A percentile compares a stretch with the other conserved stretches of the same genome.
Evolutionary conservation across 2,113 vertebrate species (phyloP).

Genomic region (Prunella himalayana): DNA sequence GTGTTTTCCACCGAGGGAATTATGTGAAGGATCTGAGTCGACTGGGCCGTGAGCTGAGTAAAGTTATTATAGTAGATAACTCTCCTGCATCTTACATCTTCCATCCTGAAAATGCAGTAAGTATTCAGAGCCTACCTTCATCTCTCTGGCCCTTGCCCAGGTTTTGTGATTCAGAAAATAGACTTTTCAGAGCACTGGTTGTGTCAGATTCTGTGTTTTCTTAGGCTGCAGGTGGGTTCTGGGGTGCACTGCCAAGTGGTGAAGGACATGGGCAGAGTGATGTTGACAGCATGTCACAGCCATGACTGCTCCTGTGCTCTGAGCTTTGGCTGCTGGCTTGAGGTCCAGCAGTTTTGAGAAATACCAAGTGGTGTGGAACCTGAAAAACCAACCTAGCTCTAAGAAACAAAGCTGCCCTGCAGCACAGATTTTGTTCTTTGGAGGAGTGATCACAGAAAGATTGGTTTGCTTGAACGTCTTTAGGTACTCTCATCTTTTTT

Average conservation of each 20-base stretch:
- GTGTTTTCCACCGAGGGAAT: constrained; percentile 96
- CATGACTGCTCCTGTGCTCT: not conserved
- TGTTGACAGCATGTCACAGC: not conserved
- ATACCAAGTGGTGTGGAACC: not conserved
- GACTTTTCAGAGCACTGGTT: not conserved
- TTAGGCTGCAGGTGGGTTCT: not conserved
- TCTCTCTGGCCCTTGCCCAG: not conserved
- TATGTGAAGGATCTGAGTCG: constrained; percentile 98
- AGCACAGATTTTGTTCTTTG: not conserved
- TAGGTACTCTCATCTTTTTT: not conserved
- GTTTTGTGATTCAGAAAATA: not conserved
- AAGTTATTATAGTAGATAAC: constrained; percentile 97
- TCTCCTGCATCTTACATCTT: constrained; percentile 98
- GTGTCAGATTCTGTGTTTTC: not conserved
- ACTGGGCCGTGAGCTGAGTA: constrained; percentile 90
- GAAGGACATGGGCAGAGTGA: not conserved
- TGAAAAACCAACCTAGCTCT: not conserved
- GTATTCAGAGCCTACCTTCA: not conserved
- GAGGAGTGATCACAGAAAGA: not conserved
- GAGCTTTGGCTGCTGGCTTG: not conserved
- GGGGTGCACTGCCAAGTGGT: not conserved
- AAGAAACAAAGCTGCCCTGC: not conserved
- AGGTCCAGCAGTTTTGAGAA: not conserved
- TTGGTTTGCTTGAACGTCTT: not conserved
- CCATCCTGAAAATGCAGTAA: constrained; percentile 97